Conservation (phyloP, 35 echinoderm and acorn worm species). For the Holothuria glaberrima region DNA sequence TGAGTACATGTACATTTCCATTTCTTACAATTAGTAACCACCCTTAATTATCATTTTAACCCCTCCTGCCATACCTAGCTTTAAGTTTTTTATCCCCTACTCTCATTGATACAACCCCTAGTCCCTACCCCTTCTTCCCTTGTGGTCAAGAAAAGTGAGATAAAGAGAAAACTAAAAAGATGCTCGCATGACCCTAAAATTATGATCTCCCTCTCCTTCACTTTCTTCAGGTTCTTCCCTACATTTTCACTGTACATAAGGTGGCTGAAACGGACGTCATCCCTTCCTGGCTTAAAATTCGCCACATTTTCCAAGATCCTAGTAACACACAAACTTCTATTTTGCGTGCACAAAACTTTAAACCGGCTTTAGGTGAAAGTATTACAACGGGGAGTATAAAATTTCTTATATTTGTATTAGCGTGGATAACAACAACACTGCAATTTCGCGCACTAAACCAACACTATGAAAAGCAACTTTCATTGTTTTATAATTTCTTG, state of each 20-base stretch:
- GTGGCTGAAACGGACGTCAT: no score
- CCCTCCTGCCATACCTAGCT: background rate
- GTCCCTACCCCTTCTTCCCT: background rate
- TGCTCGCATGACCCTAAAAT: background rate
- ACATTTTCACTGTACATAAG: background rate
- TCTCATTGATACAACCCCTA: background rate
- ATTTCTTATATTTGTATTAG: background rate
- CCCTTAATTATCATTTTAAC: constrained; percentile 6
- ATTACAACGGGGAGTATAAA: constrained; percentile 12
- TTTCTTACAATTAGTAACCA: background rate
- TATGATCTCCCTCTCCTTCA: background rate
- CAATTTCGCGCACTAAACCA: no score
- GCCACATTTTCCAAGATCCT: no score
- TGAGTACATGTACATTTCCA: background rate
- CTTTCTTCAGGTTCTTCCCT: constrained; percentile 10
- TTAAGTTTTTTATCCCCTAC: background rate
- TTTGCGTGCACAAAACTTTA: no score
- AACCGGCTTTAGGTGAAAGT: no score
- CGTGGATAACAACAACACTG: background rate
- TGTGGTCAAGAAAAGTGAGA: constrained; percentile 20
- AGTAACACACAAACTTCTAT: no score
- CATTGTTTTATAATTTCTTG: constrained; percentile 15
- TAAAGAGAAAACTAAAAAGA: constrained; percentile 10
- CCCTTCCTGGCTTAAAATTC: background rate
- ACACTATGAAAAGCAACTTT: background rate